Evolutionary conservation across 2,113 vertebrate species (phyloP).

Genomic region (Solenodon paradoxus): DNA sequence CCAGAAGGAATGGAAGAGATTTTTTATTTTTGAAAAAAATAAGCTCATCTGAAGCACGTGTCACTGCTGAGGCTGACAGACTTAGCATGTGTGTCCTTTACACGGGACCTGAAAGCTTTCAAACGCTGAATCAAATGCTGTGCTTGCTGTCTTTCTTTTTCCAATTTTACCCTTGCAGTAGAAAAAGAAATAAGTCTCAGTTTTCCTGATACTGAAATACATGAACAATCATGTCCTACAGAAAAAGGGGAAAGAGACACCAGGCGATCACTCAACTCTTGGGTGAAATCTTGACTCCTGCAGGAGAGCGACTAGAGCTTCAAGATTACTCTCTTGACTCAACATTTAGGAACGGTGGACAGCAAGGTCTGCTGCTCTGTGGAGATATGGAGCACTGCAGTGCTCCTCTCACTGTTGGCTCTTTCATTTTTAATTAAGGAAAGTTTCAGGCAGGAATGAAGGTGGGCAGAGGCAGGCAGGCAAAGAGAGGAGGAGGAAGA

Average conservation of each 20-base stretch:
- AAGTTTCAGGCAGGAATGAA: too few species aligned
- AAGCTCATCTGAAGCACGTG: slow-evolving; percentile 34
- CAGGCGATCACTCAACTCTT: not conserved
- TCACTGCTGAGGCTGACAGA: not conserved
- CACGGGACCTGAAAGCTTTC: slow-evolving; percentile 20
- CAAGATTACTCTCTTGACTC: not conserved
- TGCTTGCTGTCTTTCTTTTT: not conserved
- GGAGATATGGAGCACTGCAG: not conserved
- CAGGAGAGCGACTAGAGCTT: not conserved
- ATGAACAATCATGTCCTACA: not conserved
- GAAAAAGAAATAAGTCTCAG: not conserved
- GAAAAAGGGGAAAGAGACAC: not conserved
- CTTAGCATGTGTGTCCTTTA: slow-evolving; percentile 24
- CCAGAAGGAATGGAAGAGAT: slow-evolving; percentile 36
- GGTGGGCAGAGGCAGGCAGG: too few species aligned
- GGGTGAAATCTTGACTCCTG: not conserved
- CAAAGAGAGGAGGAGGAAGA: too few species aligned
- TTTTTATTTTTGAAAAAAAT: not conserved
- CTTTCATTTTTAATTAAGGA: too few species aligned
- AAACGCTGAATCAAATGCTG: not conserved
- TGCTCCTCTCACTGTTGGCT: not conserved
- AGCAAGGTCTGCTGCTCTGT: not conserved
- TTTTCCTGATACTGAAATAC: not conserved
- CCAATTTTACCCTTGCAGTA: not conserved
- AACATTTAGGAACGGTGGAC: not conserved